A percentile compares a stretch with the other conserved stretches of the same genome.
phyloP scores from a whole-genome alignment of 2,113 vertebrate species.

The Tonatia bakeri region DNA sequence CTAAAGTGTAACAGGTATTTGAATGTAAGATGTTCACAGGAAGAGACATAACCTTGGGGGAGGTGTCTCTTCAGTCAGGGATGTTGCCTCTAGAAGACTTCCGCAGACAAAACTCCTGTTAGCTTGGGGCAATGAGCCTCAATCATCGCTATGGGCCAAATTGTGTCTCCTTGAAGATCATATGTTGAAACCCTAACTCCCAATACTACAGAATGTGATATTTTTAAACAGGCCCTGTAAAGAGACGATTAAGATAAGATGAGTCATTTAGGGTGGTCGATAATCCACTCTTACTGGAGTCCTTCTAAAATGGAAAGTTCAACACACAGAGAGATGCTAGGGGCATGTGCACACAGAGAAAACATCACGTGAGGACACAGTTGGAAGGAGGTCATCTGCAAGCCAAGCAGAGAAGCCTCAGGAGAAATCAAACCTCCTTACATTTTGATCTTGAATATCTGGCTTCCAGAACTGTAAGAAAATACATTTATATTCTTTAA shows the following conservation, averaged over 20 bases:
- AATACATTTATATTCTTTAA: neutral
- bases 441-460: neutral
- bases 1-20: neutral
- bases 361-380: neutral
- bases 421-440: neutral
- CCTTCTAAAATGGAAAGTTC: neutral
- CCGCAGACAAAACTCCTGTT: neutral
- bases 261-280: neutral
- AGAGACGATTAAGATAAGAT: too few relatives aligned
- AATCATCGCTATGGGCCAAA: neutral
- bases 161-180: neutral
- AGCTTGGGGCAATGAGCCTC: neutral
- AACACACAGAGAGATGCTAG: neutral
- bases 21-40: neutral
- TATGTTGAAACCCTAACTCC: neutral
- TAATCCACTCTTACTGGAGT: neutral
- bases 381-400: neutral
- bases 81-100: neutral
- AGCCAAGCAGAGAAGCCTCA: neutral
- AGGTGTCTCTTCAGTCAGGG: neutral
- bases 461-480: neutral
- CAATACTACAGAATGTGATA: neutral
- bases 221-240: neutral
- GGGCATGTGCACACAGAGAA: neutral
- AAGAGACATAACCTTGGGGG: neutral